Conservation (phyloP, 2,888 invertebrate species). For the Agrilus cyanescens region DNA sequence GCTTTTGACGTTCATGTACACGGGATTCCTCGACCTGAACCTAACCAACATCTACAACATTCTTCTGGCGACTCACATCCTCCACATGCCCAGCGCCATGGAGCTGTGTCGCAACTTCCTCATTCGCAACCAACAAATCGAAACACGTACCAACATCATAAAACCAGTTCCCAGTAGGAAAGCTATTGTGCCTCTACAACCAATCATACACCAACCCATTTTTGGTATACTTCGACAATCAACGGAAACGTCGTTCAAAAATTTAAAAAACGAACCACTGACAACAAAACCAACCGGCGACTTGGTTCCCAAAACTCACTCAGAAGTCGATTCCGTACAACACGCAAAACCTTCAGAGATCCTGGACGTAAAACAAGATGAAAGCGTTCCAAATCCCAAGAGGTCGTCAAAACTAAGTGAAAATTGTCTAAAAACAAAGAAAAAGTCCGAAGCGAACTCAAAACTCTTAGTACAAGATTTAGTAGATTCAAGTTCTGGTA, state of each 20-base stretch:
- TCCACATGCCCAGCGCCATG: slow-evolving; percentile 61
- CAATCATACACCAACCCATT: slow-evolving; percentile 21
- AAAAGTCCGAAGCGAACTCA: slow-evolving; percentile 1
- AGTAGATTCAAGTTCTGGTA: not conserved
- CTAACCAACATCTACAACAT: slow-evolving; percentile 61
- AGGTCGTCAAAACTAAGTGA: not conserved
- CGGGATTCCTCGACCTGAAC: slow-evolving; percentile 57
- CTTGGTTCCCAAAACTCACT: not conserved
- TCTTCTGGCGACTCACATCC: slow-evolving; percentile 55
- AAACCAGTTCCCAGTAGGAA: slow-evolving; percentile 45
- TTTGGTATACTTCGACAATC: slow-evolving; percentile 25
- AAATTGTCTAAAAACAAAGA: not conserved
- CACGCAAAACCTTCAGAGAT: too few species aligned
- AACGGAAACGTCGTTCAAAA: slow-evolving; percentile 29
- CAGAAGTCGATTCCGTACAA: slow-evolving; percentile 2
- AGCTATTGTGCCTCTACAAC: slow-evolving; percentile 24
- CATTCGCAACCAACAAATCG: slow-evolving; percentile 38
- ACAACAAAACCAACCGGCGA: too few species aligned
- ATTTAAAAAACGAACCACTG: not conserved
- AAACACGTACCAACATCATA: slow-evolving; percentile 33
- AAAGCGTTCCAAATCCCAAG: not conserved
- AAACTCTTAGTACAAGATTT: not conserved
- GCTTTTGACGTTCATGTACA: slow-evolving; percentile 62
- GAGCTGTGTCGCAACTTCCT: slow-evolving; percentile 56
- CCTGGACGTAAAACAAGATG: not conserved